Percentiles rank a stretch among this genome's conserved stretches.
These are phyloP conservation scores for Agonopterix heracliana DNA, from an alignment of 2,888 invertebrate genomes.

Conservation along the genomic window DNA sequence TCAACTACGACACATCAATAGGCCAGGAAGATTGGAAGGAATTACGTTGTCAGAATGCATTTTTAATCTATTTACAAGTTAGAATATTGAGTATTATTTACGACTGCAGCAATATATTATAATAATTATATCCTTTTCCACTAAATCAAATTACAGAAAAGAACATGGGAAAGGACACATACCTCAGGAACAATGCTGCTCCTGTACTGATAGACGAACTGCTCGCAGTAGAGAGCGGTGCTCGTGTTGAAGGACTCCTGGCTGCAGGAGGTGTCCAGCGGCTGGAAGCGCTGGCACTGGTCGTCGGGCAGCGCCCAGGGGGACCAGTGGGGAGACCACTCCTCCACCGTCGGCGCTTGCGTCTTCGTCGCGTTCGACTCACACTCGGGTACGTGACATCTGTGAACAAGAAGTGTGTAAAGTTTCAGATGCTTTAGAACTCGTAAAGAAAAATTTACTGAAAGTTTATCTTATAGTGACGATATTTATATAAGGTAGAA, in stretches of 20 bases:
- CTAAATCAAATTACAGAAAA: too few species aligned
- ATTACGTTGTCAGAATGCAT: too few species aligned
- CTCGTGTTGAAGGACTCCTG: slow-evolving; percentile 48
- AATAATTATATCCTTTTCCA: too few species aligned
- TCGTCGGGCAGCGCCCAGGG: slow-evolving; percentile 34
- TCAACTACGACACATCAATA: too few species aligned
- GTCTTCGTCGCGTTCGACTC: slow-evolving; percentile 40
- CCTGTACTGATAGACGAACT: slow-evolving; percentile 63
- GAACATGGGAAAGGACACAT: neutral
- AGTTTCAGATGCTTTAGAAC: too few species aligned
- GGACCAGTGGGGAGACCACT: slow-evolving; percentile 38
- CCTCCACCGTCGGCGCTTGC: slow-evolving; percentile 24
- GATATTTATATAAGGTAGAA: too few species aligned
- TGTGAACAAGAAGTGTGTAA: slow-evolving; percentile 19
- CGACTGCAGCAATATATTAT: too few species aligned
- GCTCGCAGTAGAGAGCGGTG: slow-evolving; percentile 44
- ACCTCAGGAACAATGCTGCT: slow-evolving; percentile 76
- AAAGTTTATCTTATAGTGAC: too few species aligned
- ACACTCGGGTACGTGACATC: slow-evolving; percentile 73
- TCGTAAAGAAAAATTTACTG: too few species aligned
- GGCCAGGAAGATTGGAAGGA: too few species aligned
- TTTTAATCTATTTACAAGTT: too few species aligned
- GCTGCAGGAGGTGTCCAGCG: slow-evolving; percentile 36
- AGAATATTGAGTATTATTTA: too few species aligned
- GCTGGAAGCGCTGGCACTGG: slow-evolving; percentile 36